Base-by-base conservation (phyloP, 2,113 vertebrate species). In the Macrotis lagotis region DNA sequence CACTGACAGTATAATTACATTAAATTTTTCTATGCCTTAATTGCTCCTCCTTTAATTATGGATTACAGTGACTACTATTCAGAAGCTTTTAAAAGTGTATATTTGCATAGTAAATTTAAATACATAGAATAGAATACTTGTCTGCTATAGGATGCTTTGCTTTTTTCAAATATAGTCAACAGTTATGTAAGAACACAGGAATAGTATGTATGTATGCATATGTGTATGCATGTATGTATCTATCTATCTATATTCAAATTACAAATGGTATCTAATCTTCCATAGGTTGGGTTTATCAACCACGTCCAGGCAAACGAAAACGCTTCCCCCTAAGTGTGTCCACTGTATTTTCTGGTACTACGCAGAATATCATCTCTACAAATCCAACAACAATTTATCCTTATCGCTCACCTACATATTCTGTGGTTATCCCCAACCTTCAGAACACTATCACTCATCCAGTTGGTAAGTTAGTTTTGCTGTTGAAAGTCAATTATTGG, bases 231-330 rank as follows among this genome's bases (percentile, higher is more conserved):
- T n/a, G n/a, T n/a, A n/a, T n/a, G n/a, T n/a, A n/a, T n/a, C n/a
- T n/a, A n/a, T n/a, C n/a, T n/a, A n/a, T n/a, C n/a, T 90, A 47
- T 44, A 51, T 94, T 95, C 83, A 91, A 94, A 96, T 95, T 98
- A 91, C 96, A 98, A 94, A 50, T 88, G 83, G 88, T 51, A 94
- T 96, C 91, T 97, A 94, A 98, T 92, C 94, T 96, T 94, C 97
- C 95, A 59, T 97, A 99, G 99, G 97, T 97, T 99, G 99, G 99
- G 98, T 99, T 97, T 99, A 99, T 98, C 98, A 99, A 51, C 99
- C 99, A 97, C 98, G 98, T 93, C 97, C 98, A 6, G 97, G 98
- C 95, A 99, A 99, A 96, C 98, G 96, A 95, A 99, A 98, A 96
- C 96, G 97, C 92, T 97, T 97, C 59, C 96, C 97, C 59, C 48